A percentile compares a stretch with the other conserved stretches of the same genome.
Conservation (phyloP, 2,113 vertebrate genomes). For the Paramormyrops kingsleyae region DNA sequence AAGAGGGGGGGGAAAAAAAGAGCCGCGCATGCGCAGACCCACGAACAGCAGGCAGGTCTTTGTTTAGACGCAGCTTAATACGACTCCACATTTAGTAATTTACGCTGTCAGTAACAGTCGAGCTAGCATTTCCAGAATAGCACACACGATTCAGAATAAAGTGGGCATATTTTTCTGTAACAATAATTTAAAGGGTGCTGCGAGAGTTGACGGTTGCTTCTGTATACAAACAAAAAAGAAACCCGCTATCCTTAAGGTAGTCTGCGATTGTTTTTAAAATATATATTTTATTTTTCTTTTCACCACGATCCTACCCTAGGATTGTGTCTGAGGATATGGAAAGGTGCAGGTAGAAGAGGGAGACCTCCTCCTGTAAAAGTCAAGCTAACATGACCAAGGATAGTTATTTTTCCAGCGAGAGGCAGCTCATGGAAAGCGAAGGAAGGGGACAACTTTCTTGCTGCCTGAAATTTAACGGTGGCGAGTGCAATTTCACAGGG, state of each 20-base stretch:
- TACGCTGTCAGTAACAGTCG: neutral
- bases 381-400: slow-evolving; percentile 43
- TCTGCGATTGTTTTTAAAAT: neutral
- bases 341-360: neutral
- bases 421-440: slow-evolving; percentile 58
- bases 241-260: slow-evolving; percentile 8
- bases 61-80: slow-evolving; percentile 16
- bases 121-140: neutral
- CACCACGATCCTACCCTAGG: neutral
- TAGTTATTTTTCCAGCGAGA: slow-evolving; percentile 38
- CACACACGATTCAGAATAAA: neutral
- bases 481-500: slow-evolving; percentile 31
- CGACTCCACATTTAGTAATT: neutral
- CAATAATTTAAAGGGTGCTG: neutral
- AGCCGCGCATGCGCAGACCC: neutral
- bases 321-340: neutral
- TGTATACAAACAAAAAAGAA: slow-evolving; percentile 24
- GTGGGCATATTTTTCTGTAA: neutral
- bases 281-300: neutral
- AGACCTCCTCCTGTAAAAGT: neutral
- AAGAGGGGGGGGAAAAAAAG: neutral
- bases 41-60: slow-evolving; percentile 10
- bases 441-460: slow-evolving; percentile 38
- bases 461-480: slow-evolving; percentile 35
- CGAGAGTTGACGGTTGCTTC: slow-evolving; percentile 10